Base-by-base conservation (phyloP, 2,113 vertebrate genomes). In the Lepus americanus region DNA sequence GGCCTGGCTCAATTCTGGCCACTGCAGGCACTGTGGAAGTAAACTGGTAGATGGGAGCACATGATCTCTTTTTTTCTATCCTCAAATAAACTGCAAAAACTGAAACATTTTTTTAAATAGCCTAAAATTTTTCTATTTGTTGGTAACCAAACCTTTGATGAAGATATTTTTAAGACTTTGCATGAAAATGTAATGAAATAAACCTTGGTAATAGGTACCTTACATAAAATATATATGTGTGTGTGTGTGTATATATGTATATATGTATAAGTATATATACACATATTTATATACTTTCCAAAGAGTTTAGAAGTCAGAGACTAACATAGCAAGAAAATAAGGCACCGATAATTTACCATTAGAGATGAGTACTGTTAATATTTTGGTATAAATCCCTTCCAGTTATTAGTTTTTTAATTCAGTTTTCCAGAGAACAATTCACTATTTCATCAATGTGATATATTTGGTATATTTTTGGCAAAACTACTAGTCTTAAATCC, bases 271-370 rank as follows among this genome's bases (percentile, higher is more conserved):
- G 6, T 44, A 44, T 44, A 44, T 44, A 44, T 44, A 44, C 7
- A 44, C 7, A 31, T 39, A 76, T 5, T 80, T 31, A 63, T 17
- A 63, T 4, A 80, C 16, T n/a, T 89, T 78, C 44, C 59, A 92
- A 89, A 89, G 67, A 31, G 19, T 49, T 33, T 67, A 31, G 19
- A 79, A 93, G 84, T 51, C 27, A 84, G 27, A 70, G 64, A 92
- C 33, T 36, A 29, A 83, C 27, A 4, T 51, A 82, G 49, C 44
- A 82, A 82, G 61, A 95, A 89, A 80, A 74, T 85, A 85, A 93
- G 29, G 29, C 10, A 72, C 17, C 17, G 72, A 73, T 36, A 89
- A 89, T 79, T 44, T 78, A 89, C 14, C 25, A 73, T 39, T 23
- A 61, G 80, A 89, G 29, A 85, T 36, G 2, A 89, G 33, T 59